These are phyloP conservation scores for Furcifer pardalis DNA, from an alignment of 2,797 vertebrate species.

Conservation along the genomic window DNA sequence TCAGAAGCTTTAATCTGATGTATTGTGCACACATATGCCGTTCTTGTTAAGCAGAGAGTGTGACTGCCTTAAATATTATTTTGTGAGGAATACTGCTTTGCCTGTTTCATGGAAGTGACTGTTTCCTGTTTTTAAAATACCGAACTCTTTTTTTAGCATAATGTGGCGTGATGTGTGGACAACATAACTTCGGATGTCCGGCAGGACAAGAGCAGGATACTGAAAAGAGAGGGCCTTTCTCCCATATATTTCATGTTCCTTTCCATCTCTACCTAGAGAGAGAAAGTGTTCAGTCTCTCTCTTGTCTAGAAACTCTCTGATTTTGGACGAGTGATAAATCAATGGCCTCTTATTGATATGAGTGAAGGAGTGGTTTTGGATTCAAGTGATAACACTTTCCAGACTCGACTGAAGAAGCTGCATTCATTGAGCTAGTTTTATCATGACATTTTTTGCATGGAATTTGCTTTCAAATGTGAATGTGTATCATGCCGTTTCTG, in stretches of 20 bases:
- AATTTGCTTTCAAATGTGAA: not conserved
- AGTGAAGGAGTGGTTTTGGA: too few species aligned
- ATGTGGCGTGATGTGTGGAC: not conserved
- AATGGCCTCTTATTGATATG: not conserved
- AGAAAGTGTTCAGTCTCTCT: not conserved
- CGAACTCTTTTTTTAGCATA: not conserved
- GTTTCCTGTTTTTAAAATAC: not conserved
- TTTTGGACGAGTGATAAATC: not conserved
- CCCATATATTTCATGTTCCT: not conserved
- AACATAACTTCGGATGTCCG: not conserved
- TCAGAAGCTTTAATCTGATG: too few species aligned
- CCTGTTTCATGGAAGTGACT: not conserved
- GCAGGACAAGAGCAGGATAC: not conserved
- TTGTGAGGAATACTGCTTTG: too few species aligned
- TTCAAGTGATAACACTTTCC: too few species aligned
- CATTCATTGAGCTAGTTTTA: not conserved
- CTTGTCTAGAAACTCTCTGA: not conserved
- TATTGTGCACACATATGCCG: too few species aligned
- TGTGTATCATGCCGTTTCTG: not conserved
- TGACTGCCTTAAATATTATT: not conserved
- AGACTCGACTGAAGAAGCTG: too few species aligned
- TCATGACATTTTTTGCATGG: not conserved
- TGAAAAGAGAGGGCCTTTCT: too few species aligned
- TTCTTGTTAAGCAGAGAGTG: not conserved
- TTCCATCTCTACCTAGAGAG: not conserved